A percentile compares a stretch with the other conserved stretches of the same genome.
Evolutionary conservation across 2,113 vertebrate genomes (phyloP).

Genomic region (Salvelinus alpinus): DNA sequence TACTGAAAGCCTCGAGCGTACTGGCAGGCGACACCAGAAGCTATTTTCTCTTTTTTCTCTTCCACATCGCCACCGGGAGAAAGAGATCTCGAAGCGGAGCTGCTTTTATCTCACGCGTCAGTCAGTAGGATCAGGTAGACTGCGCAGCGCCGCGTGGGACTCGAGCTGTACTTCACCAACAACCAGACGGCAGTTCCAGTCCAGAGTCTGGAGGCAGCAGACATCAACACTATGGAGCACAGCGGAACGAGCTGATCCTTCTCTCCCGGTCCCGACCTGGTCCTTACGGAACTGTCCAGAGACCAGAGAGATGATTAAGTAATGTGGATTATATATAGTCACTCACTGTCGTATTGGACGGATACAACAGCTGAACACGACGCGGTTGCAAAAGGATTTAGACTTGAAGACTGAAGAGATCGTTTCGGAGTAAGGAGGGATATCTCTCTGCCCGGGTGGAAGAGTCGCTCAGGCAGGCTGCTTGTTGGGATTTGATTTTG

Average conservation of each 20-base stretch:
- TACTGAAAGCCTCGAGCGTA: constrained; percentile 50
- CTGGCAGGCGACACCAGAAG: constrained; percentile 42
- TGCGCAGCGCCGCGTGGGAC: constrained; percentile 5
- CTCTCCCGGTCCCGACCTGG: neutral
- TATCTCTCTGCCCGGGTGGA: constrained; percentile 21
- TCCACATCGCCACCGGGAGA: constrained; percentile 16
- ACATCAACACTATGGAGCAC: constrained; percentile 13
- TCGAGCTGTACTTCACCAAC: constrained; percentile 44
- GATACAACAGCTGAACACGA: constrained; percentile 22
- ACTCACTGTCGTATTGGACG: constrained; percentile 40
- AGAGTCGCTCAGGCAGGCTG: constrained; percentile 15
- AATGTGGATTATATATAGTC: constrained; percentile 6
- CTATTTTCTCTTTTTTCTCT: constrained; percentile 32
- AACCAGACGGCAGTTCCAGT: constrained; percentile 52
- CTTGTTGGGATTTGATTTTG: constrained; percentile 1
- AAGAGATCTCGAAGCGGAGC: constrained; percentile 29
- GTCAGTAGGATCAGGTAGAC: constrained; percentile 13
- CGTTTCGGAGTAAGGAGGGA: constrained; percentile 2
- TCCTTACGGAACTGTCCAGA: neutral
- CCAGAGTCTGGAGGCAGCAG: constrained; percentile 4
- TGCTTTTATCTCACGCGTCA: too few relatives aligned
- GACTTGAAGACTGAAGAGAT: constrained; percentile 33
- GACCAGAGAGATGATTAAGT: constrained; percentile 32
- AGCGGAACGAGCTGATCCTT: constrained; percentile 15
- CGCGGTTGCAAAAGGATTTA: constrained; percentile 40